These are phyloP conservation scores for Ophion obscuratus DNA, from an alignment of 2,888 invertebrate genomes.

Conservation along the genomic window DNA sequence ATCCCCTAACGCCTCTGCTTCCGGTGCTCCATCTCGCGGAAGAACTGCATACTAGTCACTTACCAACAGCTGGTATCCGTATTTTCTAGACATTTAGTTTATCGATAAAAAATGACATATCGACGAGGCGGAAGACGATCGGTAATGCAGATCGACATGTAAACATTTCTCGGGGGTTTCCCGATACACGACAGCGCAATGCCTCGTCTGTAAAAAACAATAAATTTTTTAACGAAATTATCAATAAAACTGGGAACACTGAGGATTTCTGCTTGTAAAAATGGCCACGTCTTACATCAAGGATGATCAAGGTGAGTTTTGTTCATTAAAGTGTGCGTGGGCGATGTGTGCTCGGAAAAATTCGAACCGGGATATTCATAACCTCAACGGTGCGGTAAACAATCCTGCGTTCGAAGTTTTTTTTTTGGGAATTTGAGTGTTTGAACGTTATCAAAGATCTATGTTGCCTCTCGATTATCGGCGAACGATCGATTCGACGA, in stretches of 20 bases:
- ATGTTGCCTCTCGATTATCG: not conserved
- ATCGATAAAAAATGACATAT: not conserved
- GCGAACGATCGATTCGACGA: not conserved
- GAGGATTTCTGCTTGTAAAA: constrained; percentile 55
- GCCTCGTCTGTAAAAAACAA: constrained; percentile 41
- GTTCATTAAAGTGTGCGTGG: constrained; percentile 8
- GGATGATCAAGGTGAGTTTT: constrained; percentile 80
- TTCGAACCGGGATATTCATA: constrained; percentile 75
- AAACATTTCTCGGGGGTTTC: constrained; percentile 22
- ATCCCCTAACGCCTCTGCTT: too few species aligned
- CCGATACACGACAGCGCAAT: constrained; percentile 49
- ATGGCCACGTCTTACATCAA: constrained; percentile 82
- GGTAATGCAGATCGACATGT: not conserved
- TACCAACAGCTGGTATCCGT: not conserved
- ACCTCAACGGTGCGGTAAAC: constrained; percentile 78
- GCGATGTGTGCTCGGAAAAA: not conserved
- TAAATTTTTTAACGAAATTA: constrained; percentile 60
- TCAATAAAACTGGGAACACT: constrained; percentile 71
- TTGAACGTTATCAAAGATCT: not conserved
- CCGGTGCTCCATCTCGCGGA: not conserved
- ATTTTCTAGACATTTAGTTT: not conserved
- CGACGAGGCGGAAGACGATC: not conserved
- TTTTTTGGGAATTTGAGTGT: not conserved
- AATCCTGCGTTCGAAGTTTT: constrained; percentile 42
- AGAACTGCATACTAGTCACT: not conserved